Conservation (phyloP, 2,113 vertebrate species). For the Eretmochelys imbricata region DNA sequence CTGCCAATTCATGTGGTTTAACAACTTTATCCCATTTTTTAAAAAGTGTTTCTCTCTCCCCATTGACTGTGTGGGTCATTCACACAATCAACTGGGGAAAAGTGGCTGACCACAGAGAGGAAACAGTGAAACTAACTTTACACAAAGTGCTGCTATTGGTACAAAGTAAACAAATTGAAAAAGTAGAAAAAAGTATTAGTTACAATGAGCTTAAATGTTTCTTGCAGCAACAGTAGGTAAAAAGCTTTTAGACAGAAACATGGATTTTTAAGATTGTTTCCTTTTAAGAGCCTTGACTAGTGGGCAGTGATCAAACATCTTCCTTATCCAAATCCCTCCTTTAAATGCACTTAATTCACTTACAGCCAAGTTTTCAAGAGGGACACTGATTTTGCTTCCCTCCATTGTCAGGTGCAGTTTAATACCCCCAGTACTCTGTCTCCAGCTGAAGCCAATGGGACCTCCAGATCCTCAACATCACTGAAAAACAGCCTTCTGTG, state of each 20-base stretch:
- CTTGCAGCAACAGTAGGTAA: slow-evolving; percentile 42
- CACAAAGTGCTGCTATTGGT: slow-evolving; percentile 6
- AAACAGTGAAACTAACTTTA: slow-evolving; percentile 30
- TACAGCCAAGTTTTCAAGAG: slow-evolving; percentile 2
- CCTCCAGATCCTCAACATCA: background rate
- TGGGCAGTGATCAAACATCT: slow-evolving; percentile 17
- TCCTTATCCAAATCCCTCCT: background rate
- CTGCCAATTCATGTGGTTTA: background rate
- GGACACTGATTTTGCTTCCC: background rate
- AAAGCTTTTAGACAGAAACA: slow-evolving; percentile 55
- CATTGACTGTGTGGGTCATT: background rate
- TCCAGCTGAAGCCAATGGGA: background rate
- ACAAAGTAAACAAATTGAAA: background rate
- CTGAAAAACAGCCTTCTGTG: background rate
- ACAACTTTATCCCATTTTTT: background rate
- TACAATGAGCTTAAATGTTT: slow-evolving; percentile 48
- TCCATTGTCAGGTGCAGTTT: rapidly evolving
- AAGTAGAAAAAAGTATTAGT: slow-evolving; percentile 47
- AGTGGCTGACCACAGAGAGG: background rate
- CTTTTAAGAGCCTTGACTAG: background rate
- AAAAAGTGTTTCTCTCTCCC: slow-evolving; percentile 1
- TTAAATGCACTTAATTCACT: slow-evolving; percentile 49
- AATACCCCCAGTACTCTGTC: background rate
- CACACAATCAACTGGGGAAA: background rate
- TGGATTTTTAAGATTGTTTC: slow-evolving; percentile 14